Percentiles rank a stretch among this genome's conserved stretches.
Conservation (phyloP, 2,888 invertebrate genomes). For the Loripinus fragilis region DNA sequence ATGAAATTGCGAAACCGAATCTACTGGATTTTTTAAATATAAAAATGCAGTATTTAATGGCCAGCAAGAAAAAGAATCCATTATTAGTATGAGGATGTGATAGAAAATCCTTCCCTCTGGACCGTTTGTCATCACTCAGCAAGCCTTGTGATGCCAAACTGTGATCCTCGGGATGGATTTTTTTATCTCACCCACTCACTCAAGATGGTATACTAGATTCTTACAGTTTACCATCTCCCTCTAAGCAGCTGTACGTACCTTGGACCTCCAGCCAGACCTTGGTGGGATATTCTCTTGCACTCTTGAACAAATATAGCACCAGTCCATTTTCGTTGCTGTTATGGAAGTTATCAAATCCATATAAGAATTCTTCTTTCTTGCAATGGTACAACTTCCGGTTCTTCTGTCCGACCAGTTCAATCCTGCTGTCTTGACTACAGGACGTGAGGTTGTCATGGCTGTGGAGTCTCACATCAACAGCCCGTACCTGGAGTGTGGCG, state of each 20-base stretch:
- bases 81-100: too few relatives aligned
- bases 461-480: conserved; percentile 63
- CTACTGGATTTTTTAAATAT: too few relatives aligned
- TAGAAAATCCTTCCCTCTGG: too few relatives aligned
- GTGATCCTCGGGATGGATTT: too few relatives aligned
- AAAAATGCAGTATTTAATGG: too few relatives aligned
- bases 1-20: too few relatives aligned
- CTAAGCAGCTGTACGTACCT: conserved; percentile 9
- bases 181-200: too few relatives aligned
- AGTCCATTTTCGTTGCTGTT: conserved; percentile 41
- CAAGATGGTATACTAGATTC: too few relatives aligned
- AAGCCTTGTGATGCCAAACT: too few relatives aligned
- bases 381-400: conserved; percentile 37
- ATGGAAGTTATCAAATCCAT: conserved; percentile 49
- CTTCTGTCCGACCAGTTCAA: conserved; percentile 56
- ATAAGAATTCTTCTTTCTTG: conserved; percentile 37
- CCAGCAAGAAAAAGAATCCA: too few relatives aligned
- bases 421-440: conserved; percentile 52
- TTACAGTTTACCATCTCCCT: too few relatives aligned
- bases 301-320: conserved; percentile 59
- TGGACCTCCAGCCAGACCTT: conserved; percentile 53
- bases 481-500: conserved; percentile 53
- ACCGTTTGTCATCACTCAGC: too few relatives aligned
- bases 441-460: conserved; percentile 44
- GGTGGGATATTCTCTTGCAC: conserved; percentile 52